A percentile compares a stretch with the other conserved stretches of the same genome.
Evolutionary conservation across 2,797 vertebrate species (phyloP).

Genomic region (Hapalemur alaotrensis): DNA sequence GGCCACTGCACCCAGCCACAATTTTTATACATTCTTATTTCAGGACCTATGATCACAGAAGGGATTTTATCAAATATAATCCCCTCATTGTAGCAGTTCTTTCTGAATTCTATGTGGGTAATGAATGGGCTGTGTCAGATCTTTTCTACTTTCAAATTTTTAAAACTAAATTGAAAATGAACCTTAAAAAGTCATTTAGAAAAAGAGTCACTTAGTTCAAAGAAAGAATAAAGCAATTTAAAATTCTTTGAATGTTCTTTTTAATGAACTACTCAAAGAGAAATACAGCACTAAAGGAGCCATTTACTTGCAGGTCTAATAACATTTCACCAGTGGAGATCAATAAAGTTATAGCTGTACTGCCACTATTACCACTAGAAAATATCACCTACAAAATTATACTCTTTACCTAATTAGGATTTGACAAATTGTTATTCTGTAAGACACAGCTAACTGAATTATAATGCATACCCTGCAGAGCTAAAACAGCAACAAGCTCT

Average conservation of each 20-base stretch:
- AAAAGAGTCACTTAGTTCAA: not conserved
- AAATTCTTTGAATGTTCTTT: slow-evolving; percentile 24
- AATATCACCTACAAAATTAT: not conserved
- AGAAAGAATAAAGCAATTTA: not conserved
- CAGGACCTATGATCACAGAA: not conserved
- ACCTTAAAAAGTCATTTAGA: slow-evolving; percentile 17
- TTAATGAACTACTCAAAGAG: slow-evolving; percentile 46
- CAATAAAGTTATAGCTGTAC: not conserved
- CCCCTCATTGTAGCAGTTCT: not conserved
- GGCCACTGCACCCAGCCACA: not conserved
- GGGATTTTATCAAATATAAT: not conserved
- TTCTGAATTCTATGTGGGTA: not conserved
- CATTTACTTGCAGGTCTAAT: not conserved
- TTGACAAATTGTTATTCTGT: slow-evolving; percentile 40
- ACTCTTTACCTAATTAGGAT: slow-evolving; percentile 10
- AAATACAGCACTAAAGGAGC: not conserved
- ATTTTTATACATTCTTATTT: not conserved
- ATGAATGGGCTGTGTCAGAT: not conserved
- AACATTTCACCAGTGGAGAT: not conserved
- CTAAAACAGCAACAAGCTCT: not conserved
- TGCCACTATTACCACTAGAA: not conserved
- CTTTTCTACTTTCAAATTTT: slow-evolving; percentile 4
- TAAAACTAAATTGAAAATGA: slow-evolving; percentile 54
- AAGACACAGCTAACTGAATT: slow-evolving; percentile 32
- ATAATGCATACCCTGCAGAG: not conserved